Percentiles rank a stretch among this genome's conserved stretches.
Conservation (phyloP, 2,113 vertebrate genomes). For the Cyphomyrus discorhynchus region DNA sequence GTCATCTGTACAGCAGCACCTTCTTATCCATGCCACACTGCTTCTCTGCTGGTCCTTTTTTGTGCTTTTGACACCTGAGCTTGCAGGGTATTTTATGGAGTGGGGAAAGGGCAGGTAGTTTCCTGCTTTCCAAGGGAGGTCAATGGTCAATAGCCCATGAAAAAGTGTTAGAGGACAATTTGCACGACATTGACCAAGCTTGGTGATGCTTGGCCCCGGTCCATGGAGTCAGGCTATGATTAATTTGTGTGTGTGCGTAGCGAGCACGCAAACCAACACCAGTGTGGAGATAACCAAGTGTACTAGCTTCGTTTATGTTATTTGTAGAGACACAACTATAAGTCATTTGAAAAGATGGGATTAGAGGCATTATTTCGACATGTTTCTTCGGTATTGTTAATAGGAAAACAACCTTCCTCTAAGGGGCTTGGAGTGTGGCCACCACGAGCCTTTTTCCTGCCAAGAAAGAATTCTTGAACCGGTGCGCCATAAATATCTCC, state of each 20-base stretch:
- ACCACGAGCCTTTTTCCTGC: neutral
- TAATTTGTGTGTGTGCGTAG: neutral
- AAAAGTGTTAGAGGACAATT: neutral
- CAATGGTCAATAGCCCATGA: neutral
- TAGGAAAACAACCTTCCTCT: slow-evolving; percentile 16
- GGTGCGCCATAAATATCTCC: neutral
- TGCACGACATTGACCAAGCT: neutral
- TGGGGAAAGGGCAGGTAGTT: neutral
- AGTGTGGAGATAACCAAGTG: neutral
- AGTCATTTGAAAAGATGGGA: slow-evolving; percentile 15
- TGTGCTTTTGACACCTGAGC: neutral
- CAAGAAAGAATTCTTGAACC: slow-evolving; percentile 17
- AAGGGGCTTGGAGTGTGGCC: slow-evolving; percentile 12
- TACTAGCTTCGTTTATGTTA: neutral
- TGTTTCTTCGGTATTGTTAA: slow-evolving; percentile 10
- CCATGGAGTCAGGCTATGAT: too few relatives aligned
- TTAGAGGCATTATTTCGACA: slow-evolving; percentile 12
- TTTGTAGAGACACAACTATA: neutral
- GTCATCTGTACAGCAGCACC: neutral
- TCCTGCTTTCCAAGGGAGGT: slow-evolving; percentile 1
- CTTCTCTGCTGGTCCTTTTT: neutral
- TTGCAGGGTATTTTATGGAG: neutral
- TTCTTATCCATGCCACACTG: neutral
- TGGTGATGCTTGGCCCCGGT: neutral
- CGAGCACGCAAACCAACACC: neutral